A percentile compares a stretch with the other conserved stretches of the same genome.
Evolutionary conservation across 2,113 vertebrate genomes (phyloP).

Genomic region (Tylochromis polylepis): DNA sequence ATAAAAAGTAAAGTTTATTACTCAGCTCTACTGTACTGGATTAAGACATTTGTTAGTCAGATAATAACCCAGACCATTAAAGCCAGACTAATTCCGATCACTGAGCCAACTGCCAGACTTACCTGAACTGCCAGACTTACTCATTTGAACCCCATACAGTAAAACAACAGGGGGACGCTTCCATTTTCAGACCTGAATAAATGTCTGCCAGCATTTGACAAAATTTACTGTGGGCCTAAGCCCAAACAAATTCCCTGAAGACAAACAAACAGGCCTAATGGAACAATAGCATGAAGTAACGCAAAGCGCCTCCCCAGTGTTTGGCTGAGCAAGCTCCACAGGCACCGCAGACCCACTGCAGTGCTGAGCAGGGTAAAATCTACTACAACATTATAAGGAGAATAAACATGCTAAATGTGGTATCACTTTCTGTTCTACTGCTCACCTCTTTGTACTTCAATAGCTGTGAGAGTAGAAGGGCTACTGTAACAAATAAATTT

Average conservation of each 20-base stretch:
- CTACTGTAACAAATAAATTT: neutral
- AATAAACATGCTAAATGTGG: neutral
- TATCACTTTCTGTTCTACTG: neutral
- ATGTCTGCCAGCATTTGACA: constrained; percentile 41
- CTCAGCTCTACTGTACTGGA: constrained; percentile 28
- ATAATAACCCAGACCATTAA: constrained; percentile 55
- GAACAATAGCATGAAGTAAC: constrained; percentile 46
- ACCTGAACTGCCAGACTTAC: constrained; percentile 26
- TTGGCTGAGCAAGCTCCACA: constrained; percentile 3
- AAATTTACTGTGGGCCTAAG: constrained; percentile 20
- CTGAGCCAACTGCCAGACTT: constrained; percentile 19
- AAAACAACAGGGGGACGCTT: constrained; percentile 40
- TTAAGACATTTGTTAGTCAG: constrained; percentile 50
- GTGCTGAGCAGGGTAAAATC: neutral
- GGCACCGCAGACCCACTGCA: constrained; percentile 5
- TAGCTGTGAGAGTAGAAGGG: neutral
- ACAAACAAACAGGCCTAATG: constrained; percentile 59
- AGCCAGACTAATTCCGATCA: constrained; percentile 48
- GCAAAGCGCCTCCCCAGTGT: constrained; percentile 2
- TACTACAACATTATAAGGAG: neutral
- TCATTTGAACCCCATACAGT: constrained; percentile 22
- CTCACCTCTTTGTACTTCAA: neutral
- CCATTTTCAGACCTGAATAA: constrained; percentile 23
- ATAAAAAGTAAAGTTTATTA: constrained; percentile 46
- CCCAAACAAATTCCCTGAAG: constrained; percentile 38